Percentiles rank a stretch among this genome's conserved stretches.
Evolutionary conservation across 37 sponge, comb jelly and placozoan species (phyloP).

Genomic region (Aplysina aerophoba): DNA sequence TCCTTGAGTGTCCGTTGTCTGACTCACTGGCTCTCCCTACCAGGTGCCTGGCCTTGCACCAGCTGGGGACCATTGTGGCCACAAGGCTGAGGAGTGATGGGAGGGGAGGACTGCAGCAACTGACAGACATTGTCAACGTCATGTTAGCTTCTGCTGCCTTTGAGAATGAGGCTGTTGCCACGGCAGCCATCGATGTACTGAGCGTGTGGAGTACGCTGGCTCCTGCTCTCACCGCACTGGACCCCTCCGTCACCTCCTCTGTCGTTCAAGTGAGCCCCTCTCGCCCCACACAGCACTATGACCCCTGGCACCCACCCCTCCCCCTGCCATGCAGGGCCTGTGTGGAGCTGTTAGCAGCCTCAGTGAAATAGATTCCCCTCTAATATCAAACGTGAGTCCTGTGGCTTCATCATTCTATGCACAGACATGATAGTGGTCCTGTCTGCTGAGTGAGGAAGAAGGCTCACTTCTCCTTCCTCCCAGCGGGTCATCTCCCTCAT

Average conservation of each 20-base stretch:
- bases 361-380: neutral
- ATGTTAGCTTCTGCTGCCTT: constrained; percentile 68
- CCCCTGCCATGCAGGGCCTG: constrained; percentile 6
- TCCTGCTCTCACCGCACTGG: constrained; percentile 41
- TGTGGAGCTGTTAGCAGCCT: neutral
- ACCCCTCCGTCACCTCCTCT: constrained; percentile 30
- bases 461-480: neutral
- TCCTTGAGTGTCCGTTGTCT: neutral
- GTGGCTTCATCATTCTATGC: neutral
- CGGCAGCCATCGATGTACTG: constrained; percentile 87
- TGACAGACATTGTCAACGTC: constrained; percentile 60
- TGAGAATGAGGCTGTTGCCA: constrained; percentile 57
- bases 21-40: neutral
- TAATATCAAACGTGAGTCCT: neutral
- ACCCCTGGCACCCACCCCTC: neutral
- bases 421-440: neutral
- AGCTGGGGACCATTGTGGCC: constrained; percentile 60
- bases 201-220: constrained; percentile 56
- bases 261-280: constrained; percentile 36
- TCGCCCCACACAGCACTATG: neutral
- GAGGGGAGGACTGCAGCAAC: constrained; percentile 6
- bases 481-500: constrained; percentile 57
- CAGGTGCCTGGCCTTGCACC: constrained; percentile 69
- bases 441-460: neutral
- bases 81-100: constrained; percentile 37